Percentiles rank a stretch among this genome's conserved stretches.
These are phyloP conservation scores for Drosophila pallidifrons DNA, from an alignment of 1,140 invertebrate species.

Conservation along the genomic window DNA sequence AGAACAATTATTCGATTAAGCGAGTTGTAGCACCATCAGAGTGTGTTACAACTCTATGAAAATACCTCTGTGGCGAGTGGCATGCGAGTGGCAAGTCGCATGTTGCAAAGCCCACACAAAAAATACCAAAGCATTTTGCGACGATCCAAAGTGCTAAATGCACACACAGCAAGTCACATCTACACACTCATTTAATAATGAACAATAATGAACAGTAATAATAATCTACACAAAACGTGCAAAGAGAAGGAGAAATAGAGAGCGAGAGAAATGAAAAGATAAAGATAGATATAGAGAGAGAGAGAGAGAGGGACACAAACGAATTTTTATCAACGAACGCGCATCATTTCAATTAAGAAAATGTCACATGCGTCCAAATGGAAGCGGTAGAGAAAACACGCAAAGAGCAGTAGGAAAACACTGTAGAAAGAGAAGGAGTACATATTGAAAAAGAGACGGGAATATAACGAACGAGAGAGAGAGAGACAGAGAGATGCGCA, in stretches of 20 bases:
- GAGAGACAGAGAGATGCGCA: conserved; percentile 17
- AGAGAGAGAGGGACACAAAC: conserved; percentile 41
- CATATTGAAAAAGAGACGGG: background rate
- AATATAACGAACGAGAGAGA: background rate
- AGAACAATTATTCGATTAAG: background rate
- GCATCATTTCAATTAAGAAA: conserved; percentile 84
- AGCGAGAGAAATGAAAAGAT: background rate
- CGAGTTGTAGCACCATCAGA: background rate
- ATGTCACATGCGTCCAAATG: conserved; percentile 80
- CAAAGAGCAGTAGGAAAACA: conserved; percentile 21
- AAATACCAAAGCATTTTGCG: conserved; percentile 42
- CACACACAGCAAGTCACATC: conserved; percentile 36
- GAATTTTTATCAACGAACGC: conserved; percentile 82
- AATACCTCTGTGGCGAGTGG: background rate
- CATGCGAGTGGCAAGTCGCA: conserved; percentile 29
- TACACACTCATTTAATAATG: conserved; percentile 78
- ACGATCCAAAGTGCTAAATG: conserved; percentile 44
- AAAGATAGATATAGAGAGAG: background rate
- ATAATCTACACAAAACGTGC: conserved; percentile 75
- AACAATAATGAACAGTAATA: conserved; percentile 82
- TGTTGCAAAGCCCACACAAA: conserved; percentile 64
- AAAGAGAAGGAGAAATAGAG: conserved; percentile 43
- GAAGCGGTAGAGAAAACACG: conserved; percentile 37
- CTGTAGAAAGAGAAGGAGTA: background rate
- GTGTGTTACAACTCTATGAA: background rate